Evolutionary conservation across 2,797 vertebrate genomes (phyloP), one percentile per base, ranked within the genome.

Genomic region (Fringilla coelebs): DNA sequence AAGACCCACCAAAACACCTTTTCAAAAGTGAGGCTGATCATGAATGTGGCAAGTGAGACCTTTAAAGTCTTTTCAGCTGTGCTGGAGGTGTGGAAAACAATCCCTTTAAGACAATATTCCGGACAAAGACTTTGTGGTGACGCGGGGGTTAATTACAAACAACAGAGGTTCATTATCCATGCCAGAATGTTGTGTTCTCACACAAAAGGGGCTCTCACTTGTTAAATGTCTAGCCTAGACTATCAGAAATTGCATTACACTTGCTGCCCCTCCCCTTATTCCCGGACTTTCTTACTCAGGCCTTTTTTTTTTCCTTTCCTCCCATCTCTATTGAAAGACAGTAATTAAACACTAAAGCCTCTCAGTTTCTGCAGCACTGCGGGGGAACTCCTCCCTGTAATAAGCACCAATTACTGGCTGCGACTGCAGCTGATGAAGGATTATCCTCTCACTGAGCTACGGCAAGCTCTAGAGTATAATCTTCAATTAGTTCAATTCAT

Each of bases 401-500:
- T 98, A 97, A 98, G 98, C 98, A 98, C 98, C 98, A 98, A 98
- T 98, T 98, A 98, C 97, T 97, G 97, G 97, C 98, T 96, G 97
- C 97, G 96, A 98, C 96, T 97, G 97, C 97, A 98, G 97, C 96
- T 98, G 98, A 98, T 98, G 98, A 98, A 98, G 98, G 98, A 98
- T 98, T 98, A 98, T 98, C 98, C 97, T 92, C 97, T 97, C 97
- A 97, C 97, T 96, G 97, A 96, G 98, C 97, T 97, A 97, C 89
- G 96, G 97, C 97, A 94, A 98, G 96, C 98, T 98, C 98, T 98
- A 97, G 74, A 93, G 93, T 94, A 98, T 98, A 98, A 98, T 98
- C 98, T 98, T 98, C 98, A 98, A 98, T 99, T 98, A 98, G 98
- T 98, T 98, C 97, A 98, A 98, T 98, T 98, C 97, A 98, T 84